Conservation (phyloP, 2,113 vertebrate genomes). For the Phalacrocorax brasilianus region DNA sequence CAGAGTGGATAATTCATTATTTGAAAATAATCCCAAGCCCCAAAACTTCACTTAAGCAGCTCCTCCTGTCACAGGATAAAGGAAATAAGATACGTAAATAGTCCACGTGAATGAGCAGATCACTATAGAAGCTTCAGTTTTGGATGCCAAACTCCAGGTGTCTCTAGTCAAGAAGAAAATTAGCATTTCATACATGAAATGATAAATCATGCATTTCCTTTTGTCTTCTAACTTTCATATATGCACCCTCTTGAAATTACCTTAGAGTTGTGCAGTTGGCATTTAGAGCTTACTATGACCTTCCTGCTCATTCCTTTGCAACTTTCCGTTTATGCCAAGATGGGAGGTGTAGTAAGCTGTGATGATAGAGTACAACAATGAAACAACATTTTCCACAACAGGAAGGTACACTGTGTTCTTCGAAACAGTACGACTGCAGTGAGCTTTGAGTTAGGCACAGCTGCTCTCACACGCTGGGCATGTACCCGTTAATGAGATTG, state of each 20-base stretch:
- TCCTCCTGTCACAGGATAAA: conserved; percentile 1
- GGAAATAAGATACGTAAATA: conserved; percentile 47
- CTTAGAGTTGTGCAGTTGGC: background rate
- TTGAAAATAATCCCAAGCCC: conserved; percentile 28
- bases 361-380: fast-evolving
- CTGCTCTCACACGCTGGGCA: background rate
- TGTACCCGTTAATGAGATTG: background rate
- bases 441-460: background rate
- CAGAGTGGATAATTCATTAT: background rate
- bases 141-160: background rate
- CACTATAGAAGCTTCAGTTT: background rate
- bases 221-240: background rate
- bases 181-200: background rate
- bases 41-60: background rate
- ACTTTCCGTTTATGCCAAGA: background rate
- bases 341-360: background rate
- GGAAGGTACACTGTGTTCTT: background rate
- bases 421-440: background rate
- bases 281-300: background rate
- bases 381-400: background rate
- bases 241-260: background rate
- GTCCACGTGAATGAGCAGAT: background rate
- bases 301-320: background rate
- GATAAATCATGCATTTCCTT: background rate
- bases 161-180: background rate